phyloP scores from a whole-genome alignment of 2,888 invertebrate genomes.

The Trissolcus japonicus region DNA sequence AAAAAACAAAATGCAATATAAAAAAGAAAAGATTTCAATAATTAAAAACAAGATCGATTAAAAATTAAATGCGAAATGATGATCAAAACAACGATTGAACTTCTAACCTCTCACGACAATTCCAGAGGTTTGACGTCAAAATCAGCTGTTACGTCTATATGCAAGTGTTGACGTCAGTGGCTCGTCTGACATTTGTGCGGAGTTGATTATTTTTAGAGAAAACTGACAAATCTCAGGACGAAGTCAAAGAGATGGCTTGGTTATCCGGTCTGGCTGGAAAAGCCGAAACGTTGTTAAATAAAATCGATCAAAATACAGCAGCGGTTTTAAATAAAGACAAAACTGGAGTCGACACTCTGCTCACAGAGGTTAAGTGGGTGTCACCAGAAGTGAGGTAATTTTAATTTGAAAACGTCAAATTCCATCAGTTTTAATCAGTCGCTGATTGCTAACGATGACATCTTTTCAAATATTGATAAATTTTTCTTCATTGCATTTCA shows the following conservation, averaged over 20 bases:
- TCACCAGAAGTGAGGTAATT: constrained; percentile 54
- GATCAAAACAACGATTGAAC: not conserved
- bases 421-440: no score
- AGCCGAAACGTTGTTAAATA: constrained; percentile 85
- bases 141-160: constrained; percentile 37
- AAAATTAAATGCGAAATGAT: not conserved
- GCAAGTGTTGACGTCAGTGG: constrained; percentile 41
- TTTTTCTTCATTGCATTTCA: not conserved
- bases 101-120: constrained; percentile 16
- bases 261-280: constrained; percentile 83
- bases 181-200: constrained; percentile 13
- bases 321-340: constrained; percentile 78
- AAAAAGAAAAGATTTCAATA: not conserved
- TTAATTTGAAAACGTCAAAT: not conserved
- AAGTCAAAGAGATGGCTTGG: constrained; percentile 81
- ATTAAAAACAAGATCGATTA: not conserved
- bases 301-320: constrained; percentile 85
- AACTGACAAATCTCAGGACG: not conserved
- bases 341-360: constrained; percentile 63
- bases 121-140: constrained; percentile 34
- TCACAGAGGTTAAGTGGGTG: constrained; percentile 69
- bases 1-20: not conserved
- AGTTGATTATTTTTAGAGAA: constrained; percentile 5
- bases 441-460: not conserved
- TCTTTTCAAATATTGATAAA: not conserved